Percentiles rank a stretch among this genome's conserved stretches.
phyloP scores from a whole-genome alignment of 2,113 vertebrate genomes.

The Halichoeres trimaculatus region DNA sequence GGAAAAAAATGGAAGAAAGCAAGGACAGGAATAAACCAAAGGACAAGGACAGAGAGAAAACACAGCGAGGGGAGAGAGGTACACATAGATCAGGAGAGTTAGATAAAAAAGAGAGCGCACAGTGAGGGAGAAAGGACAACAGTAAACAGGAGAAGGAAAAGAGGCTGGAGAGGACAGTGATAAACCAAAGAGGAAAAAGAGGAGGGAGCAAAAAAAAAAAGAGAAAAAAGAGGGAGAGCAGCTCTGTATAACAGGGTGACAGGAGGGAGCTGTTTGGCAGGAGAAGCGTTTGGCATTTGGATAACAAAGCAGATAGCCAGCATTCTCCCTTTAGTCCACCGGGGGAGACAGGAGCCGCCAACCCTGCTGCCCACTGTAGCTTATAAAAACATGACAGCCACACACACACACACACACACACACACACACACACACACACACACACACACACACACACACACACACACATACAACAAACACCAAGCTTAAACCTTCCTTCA shows the following conservation, averaged over 20 bases:
- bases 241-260: constrained; percentile 58
- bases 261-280: constrained; percentile 65
- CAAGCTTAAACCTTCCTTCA: constrained; percentile 29
- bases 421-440: not conserved
- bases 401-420: constrained; percentile 15
- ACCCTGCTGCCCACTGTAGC: constrained; percentile 61
- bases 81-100: constrained; percentile 14
- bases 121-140: not conserved
- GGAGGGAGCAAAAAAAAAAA: constrained; percentile 10
- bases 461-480: not conserved
- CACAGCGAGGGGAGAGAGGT: not conserved
- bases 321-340: constrained; percentile 58
- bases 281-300: constrained; percentile 67
- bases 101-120: constrained; percentile 34
- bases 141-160: constrained; percentile 9
- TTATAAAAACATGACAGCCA: constrained; percentile 53
- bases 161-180: constrained; percentile 44
- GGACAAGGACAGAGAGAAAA: constrained; percentile 30
- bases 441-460: not conserved
- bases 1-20: constrained; percentile 2
- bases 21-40: constrained; percentile 10
- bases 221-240: constrained; percentile 18
- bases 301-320: constrained; percentile 70
- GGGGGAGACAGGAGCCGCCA: constrained; percentile 63
- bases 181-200: constrained; percentile 20